Percentiles rank a stretch among this genome's conserved stretches.
These are phyloP conservation scores for Drosophila sproati DNA, from an alignment of 1,140 invertebrate genomes.

Conservation along the genomic window DNA sequence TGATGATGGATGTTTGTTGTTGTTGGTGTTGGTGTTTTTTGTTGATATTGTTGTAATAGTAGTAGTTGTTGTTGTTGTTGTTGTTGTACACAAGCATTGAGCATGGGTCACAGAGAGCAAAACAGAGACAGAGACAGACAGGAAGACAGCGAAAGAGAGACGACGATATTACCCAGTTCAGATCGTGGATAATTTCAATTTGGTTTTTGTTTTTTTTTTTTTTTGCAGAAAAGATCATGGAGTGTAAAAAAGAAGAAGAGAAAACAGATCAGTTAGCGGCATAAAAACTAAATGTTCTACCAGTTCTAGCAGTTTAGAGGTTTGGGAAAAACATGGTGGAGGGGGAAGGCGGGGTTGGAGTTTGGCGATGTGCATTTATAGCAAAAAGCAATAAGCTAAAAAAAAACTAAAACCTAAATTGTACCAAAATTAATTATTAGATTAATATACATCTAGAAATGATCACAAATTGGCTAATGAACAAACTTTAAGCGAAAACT, in stretches of 20 bases:
- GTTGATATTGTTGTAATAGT: conserved; percentile 31
- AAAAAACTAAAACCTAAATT: neutral
- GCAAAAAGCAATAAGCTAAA: neutral
- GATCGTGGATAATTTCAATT: conserved; percentile 14
- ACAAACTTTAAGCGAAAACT: neutral
- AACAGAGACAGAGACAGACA: conserved; percentile 37
- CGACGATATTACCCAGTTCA: conserved; percentile 29
- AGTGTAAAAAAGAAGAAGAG: conserved; percentile 54
- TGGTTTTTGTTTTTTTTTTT: conserved; percentile 21
- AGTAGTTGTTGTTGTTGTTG: conserved; percentile 28
- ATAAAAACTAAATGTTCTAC: conserved; percentile 15
- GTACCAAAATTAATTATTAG: neutral
- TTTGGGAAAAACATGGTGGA: neutral
- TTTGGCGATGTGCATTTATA: conserved; percentile 4
- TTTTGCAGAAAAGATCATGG: conserved; percentile 12
- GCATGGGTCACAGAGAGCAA: conserved; percentile 41
- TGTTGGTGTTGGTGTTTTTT: conserved; percentile 9
- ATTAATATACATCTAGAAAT: neutral
- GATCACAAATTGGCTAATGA: neutral
- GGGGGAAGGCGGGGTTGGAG: neutral
- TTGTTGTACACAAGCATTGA: conserved; percentile 13
- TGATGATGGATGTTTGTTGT: conserved; percentile 14
- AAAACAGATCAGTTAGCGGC: conserved; percentile 66
- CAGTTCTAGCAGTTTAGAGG: neutral
- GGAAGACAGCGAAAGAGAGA: conserved; percentile 31